A percentile compares a stretch with the other conserved stretches of the same genome.
phyloP scores from a whole-genome alignment of 1,140 invertebrate species.

The Melanaphis sacchari region DNA sequence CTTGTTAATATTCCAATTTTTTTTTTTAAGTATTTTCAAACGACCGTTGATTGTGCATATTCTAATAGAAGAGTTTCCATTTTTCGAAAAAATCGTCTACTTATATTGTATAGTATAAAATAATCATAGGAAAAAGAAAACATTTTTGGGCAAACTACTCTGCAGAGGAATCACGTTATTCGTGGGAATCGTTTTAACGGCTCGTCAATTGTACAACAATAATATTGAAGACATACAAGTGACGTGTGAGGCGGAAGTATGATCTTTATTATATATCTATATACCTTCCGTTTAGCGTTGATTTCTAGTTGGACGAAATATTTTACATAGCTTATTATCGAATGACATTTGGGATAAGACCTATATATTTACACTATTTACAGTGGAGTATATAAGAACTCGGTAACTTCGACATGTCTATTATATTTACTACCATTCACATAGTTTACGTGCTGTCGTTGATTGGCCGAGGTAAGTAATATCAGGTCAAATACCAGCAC shows the following conservation, averaged over 20 bases:
- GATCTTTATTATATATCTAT: neutral
- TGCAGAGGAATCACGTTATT: neutral
- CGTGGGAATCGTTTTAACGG: conserved; percentile 49
- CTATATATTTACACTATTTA: neutral
- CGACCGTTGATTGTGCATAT: neutral
- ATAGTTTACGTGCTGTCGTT: neutral
- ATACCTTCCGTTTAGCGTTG: neutral
- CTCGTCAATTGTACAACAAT: conserved; percentile 10
- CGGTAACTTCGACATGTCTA: neutral
- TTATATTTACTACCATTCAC: neutral
- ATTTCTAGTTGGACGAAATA: neutral
- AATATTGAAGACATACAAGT: neutral
- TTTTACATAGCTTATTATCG: neutral
- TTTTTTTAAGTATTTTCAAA: neutral
- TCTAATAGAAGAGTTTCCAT: neutral
- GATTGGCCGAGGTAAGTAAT: neutral
- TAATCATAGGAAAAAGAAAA: neutral
- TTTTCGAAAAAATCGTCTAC: neutral
- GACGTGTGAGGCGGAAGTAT: neutral
- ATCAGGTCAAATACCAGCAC: conserved; percentile 2
- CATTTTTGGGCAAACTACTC: neutral
- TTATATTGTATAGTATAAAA: neutral
- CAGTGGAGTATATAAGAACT: neutral
- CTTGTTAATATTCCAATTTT: neutral
- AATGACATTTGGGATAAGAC: neutral